Evolutionary conservation across 2,113 vertebrate species (phyloP).

Genomic region (Sterrhoptilus dennistouni): DNA sequence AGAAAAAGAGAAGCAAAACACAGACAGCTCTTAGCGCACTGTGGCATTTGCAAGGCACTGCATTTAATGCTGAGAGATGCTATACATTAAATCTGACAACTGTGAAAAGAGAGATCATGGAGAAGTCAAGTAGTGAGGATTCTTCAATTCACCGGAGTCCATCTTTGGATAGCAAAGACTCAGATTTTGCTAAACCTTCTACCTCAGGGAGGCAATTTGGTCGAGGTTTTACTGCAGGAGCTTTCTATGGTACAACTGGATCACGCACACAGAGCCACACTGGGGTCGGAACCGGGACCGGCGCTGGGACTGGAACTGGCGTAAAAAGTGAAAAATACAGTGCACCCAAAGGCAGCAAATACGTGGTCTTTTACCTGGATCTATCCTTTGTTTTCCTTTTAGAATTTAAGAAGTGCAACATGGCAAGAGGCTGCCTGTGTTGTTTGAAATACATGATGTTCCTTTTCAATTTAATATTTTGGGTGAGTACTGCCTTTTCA

Average conservation of each 20-base stretch:
- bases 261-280: conserved; percentile 77
- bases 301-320: conserved; percentile 61
- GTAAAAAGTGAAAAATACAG: conserved; percentile 83
- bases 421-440: conserved; percentile 98
- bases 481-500: conserved; percentile 86
- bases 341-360: conserved; percentile 95
- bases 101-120: conserved; percentile 89
- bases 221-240: conserved; percentile 94
- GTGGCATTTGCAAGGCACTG: conserved; percentile 41
- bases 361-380: conserved; percentile 99
- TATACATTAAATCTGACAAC: conserved; percentile 65
- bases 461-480: conserved; percentile 98
- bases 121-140: conserved; percentile 99
- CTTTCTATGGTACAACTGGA: conserved; percentile 94
- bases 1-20: conserved; percentile 26
- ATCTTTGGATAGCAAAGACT: conserved; percentile 94
- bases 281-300: conserved; percentile 43
- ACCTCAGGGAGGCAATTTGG: conserved; percentile 89
- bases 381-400: conserved; percentile 99
- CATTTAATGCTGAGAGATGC: conserved; percentile 82
- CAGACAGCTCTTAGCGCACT: neutral
- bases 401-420: conserved; percentile 99
- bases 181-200: conserved; percentile 90
- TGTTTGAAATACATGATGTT: conserved; percentile 99
- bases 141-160: conserved; percentile 98